These are phyloP conservation scores for Drosophila pullipes DNA, from an alignment of 2,888 invertebrate species.

Conservation along the genomic window DNA sequence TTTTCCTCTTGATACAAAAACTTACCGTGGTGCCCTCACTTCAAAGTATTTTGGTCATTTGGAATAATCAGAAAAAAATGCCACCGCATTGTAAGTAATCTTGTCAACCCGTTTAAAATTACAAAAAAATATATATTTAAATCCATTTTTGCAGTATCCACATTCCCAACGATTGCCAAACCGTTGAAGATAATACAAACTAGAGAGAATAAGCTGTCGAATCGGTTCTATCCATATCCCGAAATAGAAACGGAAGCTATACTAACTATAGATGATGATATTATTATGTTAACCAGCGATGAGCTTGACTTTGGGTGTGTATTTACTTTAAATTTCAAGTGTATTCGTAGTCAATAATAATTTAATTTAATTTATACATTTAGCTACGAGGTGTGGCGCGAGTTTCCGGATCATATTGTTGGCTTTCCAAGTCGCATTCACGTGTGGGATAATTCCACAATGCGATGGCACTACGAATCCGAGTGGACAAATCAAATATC, in stretches of 20 bases:
- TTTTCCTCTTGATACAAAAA: slow-evolving; percentile 94
- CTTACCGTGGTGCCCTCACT: slow-evolving; percentile 95
- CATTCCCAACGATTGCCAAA: slow-evolving; percentile 95
- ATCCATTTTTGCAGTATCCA: slow-evolving; percentile 87
- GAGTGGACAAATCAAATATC: slow-evolving; percentile 99
- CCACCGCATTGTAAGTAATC: slow-evolving; percentile 92
- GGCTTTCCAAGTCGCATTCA: slow-evolving; percentile 98
- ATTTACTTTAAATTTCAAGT: slow-evolving; percentile 41
- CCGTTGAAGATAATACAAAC: slow-evolving; percentile 96
- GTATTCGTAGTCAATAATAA: background rate
- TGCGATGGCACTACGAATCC: slow-evolving; percentile 96
- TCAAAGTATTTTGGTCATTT: slow-evolving; percentile 95
- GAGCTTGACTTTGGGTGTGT: slow-evolving; percentile 97
- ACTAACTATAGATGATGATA: slow-evolving; percentile 97
- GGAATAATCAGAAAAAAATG: slow-evolving; percentile 97
- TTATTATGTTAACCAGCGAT: slow-evolving; percentile 97
- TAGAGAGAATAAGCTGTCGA: slow-evolving; percentile 96
- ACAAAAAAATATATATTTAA: too few relatives aligned
- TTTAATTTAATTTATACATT: background rate
- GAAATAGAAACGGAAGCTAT: slow-evolving; percentile 99
- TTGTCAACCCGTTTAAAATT: background rate
- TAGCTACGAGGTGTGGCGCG: slow-evolving; percentile 95
- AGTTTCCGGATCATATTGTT: slow-evolving; percentile 97
- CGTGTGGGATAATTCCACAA: slow-evolving; percentile 95
- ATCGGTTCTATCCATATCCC: slow-evolving; percentile 97